Conservation (phyloP, 23 tunicate genomes). For the Trididemnum miniatum region DNA sequence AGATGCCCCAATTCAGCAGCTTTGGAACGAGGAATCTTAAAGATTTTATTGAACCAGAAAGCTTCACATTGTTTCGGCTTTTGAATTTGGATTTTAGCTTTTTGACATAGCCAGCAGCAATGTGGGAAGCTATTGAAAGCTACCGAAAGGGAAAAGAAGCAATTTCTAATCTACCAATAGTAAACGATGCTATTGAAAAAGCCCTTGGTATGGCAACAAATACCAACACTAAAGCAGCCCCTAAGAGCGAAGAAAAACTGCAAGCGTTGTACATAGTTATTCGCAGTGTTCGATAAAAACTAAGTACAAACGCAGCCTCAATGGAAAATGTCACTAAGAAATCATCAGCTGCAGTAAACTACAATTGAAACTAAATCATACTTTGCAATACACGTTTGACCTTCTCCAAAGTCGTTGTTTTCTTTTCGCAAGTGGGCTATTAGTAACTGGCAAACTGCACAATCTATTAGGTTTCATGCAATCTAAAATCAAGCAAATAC, state of each 20-base stretch:
- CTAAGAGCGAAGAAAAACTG: neutral
- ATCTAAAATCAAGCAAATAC: too few species aligned
- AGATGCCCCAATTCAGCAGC: neutral
- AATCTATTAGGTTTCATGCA: too few species aligned
- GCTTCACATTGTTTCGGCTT: too few species aligned
- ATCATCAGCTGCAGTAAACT: neutral
- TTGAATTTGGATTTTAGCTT: neutral
- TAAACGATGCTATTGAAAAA: neutral
- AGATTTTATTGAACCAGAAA: too few species aligned
- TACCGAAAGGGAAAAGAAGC: neutral
- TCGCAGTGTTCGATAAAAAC: constrained; percentile 2
- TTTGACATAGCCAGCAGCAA: neutral
- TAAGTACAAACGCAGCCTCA: neutral
- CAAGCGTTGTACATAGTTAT: constrained; percentile 2
- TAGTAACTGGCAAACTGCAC: too few species aligned
- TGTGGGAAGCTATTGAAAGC: neutral
- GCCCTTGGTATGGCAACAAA: constrained; percentile 10
- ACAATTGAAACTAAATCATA: too few species aligned
- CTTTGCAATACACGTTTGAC: too few species aligned
- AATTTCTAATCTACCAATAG: neutral
- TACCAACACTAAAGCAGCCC: neutral
- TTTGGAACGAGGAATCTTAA: neutral
- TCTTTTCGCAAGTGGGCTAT: too few species aligned
- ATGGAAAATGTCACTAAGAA: neutral
- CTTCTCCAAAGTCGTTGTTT: too few species aligned